Conservation (phyloP, 1,140 invertebrate genomes). For the Pantala flavescens region DNA sequence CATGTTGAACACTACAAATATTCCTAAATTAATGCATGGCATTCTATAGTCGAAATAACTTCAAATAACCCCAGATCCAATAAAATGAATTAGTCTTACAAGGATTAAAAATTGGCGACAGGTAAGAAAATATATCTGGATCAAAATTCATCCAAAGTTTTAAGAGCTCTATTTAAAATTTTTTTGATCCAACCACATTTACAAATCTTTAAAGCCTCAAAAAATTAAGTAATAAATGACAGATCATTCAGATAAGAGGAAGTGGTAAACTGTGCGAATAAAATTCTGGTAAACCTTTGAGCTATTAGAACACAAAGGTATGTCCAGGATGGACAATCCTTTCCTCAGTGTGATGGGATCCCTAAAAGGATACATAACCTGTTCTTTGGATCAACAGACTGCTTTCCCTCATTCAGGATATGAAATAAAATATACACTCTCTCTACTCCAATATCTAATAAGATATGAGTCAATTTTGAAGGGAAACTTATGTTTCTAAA, state of each 20-base stretch:
- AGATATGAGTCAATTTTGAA: too few relatives aligned
- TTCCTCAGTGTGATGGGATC: neutral
- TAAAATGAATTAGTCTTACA: neutral
- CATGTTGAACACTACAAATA: neutral
- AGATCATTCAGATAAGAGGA: neutral
- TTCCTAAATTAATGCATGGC: neutral
- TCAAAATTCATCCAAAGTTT: constrained; percentile 6
- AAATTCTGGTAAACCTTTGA: neutral
- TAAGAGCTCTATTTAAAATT: neutral
- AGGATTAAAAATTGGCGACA: neutral
- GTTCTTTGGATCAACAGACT: neutral
- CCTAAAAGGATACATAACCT: neutral
- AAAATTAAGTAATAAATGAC: neutral
- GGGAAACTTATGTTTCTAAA: too few relatives aligned
- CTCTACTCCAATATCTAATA: neutral
- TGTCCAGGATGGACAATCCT: neutral
- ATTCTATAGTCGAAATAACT: neutral
- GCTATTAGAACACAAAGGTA: neutral
- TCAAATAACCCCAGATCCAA: neutral
- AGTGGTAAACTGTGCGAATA: constrained; percentile 2
- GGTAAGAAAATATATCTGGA: constrained; percentile 10
- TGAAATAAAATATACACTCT: neutral
- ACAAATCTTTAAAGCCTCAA: neutral
- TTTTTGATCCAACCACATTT: neutral
- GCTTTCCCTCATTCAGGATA: neutral